Base-by-base conservation (phyloP, 2,797 vertebrate genomes). In the Astyanax mexicanus region DNA sequence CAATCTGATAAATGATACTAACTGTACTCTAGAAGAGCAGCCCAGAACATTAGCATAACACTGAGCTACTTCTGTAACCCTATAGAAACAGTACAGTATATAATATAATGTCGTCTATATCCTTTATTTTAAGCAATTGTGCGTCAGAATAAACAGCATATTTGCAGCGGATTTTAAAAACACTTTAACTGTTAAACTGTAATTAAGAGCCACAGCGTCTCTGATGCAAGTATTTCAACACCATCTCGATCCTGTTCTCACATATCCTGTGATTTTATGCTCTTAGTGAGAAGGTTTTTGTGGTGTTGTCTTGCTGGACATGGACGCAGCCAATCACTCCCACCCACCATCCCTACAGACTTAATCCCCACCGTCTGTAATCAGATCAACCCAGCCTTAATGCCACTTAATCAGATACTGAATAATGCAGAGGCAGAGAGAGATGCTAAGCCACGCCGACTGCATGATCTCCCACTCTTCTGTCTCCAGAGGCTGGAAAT, bases 361-460 rank as follows among this genome's bases (percentile, higher is more conserved):
- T 13, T 40, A 40, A 69, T 17, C 49, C 67, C 42, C n/a, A 15
- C 58, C 72, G 45, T n/a, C 45, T 17, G 76, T 85, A 84, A 91
- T 89, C 87, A 90, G 83, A 88, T 90, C 85, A 88, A 19, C n/a
- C 45, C 57, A 66, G 82, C 74, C 61, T 82, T 84, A 80, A 83
- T 79, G 72, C 62, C 66, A 54, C 79, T 69, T 64, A 66, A 69
- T 75, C 74, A 52, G 0, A 66, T 54, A 69, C n/a, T 72, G 72
- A 87, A 84, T 72, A 77, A 81, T 42, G 66, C 47, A n/a, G 58
- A 42, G 58, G 37, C 60, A 62, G 29, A 60, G 61, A 37, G 10
- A 51, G 65, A 61, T 21, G 37, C 10, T n/a, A 64, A 9, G 21
- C 45, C 25, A 73, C 9, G 15, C 45, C 19, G 25, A 57, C 49